Evolutionary conservation across 2,113 vertebrate species (phyloP).

Genomic region (Piaya cayana): DNA sequence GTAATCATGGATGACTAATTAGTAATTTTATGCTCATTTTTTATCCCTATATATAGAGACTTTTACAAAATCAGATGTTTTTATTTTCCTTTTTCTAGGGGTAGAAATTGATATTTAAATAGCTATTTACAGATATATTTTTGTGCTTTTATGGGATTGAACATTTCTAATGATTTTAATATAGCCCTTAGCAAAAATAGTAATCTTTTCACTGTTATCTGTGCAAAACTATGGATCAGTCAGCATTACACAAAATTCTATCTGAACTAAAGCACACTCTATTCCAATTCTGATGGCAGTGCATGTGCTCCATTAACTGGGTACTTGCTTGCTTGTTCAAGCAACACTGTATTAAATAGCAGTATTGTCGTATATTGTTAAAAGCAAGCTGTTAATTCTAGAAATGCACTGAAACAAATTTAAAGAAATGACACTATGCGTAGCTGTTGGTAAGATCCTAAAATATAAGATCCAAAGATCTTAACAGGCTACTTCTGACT

Average conservation of each 20-base stretch:
- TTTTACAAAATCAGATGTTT: not conserved
- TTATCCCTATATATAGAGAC: not conserved
- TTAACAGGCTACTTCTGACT: not conserved
- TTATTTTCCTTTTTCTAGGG: not conserved
- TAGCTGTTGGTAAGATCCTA: not conserved
- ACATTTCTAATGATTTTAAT: slow-evolving; percentile 63
- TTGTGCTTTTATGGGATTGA: slow-evolving; percentile 20
- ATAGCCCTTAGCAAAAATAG: slow-evolving; percentile 57
- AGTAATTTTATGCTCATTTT: not conserved
- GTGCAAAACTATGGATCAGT: slow-evolving; percentile 47
- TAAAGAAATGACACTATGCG: not conserved
- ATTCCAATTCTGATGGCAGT: not conserved
- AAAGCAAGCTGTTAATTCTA: not conserved
- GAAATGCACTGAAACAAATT: not conserved
- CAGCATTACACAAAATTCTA: slow-evolving; percentile 37
- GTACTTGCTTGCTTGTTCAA: slow-evolving; percentile 44
- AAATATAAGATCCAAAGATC: not conserved
- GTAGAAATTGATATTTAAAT: slow-evolving; percentile 67
- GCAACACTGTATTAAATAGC: not conserved
- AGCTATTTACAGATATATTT: slow-evolving; percentile 40
- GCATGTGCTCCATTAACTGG: slow-evolving; percentile 21
- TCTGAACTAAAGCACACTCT: not conserved
- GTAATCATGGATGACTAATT: not conserved
- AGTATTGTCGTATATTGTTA: not conserved
- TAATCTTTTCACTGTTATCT: slow-evolving; percentile 27